These are phyloP conservation scores for Tetragnatha versicolor DNA, from an alignment of 1,140 invertebrate genomes.

Conservation along the genomic window DNA sequence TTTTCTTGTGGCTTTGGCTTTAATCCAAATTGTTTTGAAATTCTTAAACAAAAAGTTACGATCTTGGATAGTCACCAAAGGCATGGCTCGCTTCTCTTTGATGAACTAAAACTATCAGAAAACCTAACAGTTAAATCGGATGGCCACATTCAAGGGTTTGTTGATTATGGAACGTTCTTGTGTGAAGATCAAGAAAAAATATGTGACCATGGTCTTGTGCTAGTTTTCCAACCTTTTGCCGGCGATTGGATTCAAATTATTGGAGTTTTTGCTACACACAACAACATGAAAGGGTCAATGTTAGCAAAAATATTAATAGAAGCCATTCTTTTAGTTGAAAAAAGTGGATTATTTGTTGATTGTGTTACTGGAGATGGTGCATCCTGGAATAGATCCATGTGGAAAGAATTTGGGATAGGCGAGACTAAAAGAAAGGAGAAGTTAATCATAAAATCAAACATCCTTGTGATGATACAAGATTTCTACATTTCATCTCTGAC, in stretches of 20 bases:
- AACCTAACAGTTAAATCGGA: no score
- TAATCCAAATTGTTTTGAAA: no score
- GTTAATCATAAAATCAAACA: no score
- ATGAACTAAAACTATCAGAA: no score
- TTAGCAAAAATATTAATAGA: background rate
- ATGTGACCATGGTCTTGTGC: background rate
- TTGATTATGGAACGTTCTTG: background rate
- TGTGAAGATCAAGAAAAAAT: background rate
- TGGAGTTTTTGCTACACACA: background rate
- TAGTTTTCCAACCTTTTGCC: background rate
- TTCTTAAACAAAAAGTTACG: no score
- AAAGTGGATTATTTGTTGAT: background rate
- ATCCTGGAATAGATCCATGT: background rate
- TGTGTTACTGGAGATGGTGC: background rate
- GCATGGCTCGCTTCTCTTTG: no score
- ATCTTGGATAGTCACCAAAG: no score
- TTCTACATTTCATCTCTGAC: no score
- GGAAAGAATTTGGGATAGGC: background rate
- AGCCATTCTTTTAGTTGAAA: background rate
- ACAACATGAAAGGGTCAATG: background rate
- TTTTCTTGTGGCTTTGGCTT: no score
- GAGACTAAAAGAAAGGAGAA: background rate
- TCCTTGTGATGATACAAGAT: no score
- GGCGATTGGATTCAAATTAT: background rate
- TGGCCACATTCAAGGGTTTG: background rate